Base-by-base conservation (phyloP, 2,888 invertebrate species). In the Lithosia quadra region DNA sequence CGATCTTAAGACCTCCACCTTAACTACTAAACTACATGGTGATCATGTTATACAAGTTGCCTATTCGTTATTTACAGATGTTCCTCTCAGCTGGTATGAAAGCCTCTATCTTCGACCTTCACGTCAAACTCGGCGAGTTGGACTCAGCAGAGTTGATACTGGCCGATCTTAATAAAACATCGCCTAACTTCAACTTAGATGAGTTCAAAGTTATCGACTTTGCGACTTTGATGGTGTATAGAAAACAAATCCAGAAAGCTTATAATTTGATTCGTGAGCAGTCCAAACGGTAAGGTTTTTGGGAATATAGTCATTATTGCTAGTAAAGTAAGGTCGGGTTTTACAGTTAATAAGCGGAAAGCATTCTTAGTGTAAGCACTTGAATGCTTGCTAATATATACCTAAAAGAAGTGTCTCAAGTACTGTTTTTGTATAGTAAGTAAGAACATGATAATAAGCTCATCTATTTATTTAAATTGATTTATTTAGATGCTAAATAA, bases 181-280 rank as follows among this genome's bases (percentile, higher is more conserved):
- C 95, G 71, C 95, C 96, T 7, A 94, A 93, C 69, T 97, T 97
- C 82, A 87, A 85, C 0, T 79, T 97, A 21, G 97, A 97, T 84
- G 96, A 96, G 77, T 96, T 93, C 83, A 97, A 97, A 87, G 87
- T 97, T 2, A 90, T 97, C 2, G 96, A 96, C 81, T 96, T 95
- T 69, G 96, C 96, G 0, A 95, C 95, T 0, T 88, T 96, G 8
- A 91, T 97, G 86, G 95, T 96, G 7, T 91, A 94, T 57, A 88
- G 93, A 15, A 89, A 91, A 69, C 90, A 89, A 74, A 88, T 95
- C 0, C 83, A 89, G 0, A 89, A 91, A 53, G 96, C 96, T 0
- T 83, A 93, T 11, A 85, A 90, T 4, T 78, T 97, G 72, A 90
- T 97, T 34, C 88, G 85, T 39, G 91, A 95, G 24, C 96, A 96